Base-by-base conservation (phyloP, 2,113 vertebrate species). In the Eclectus roratus region DNA sequence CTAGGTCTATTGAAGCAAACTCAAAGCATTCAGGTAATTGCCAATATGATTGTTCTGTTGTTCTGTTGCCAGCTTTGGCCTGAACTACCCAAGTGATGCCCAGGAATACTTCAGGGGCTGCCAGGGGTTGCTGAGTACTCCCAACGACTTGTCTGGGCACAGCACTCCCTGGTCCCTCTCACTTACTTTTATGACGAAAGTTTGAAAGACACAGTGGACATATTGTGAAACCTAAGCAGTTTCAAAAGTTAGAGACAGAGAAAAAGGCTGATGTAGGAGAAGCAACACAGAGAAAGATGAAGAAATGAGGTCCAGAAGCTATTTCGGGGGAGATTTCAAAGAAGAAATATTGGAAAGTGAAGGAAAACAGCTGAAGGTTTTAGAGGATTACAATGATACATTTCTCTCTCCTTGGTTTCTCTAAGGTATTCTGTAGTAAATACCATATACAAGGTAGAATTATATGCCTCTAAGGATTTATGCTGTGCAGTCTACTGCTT, bases 391-490 rank as follows among this genome's bases (percentile, higher is more conserved):
- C 85, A 96, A 80, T 89, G 18, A 89, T 81, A 23, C 28, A 73
- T 95, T 94, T 82, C 24, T 58, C 23, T 91, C 46, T 85, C 61
- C 71, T 81, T 77, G 63, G 49, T 53, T 89, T 87, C 81, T 94
- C 7, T 27, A 65, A 61, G 13, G 50, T 82, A 63, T 80, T 80
- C 58, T 80, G 17, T 68, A 76, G 56, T 31, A 84, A 88, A 80
- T 85, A 89, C 43, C 31, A 49, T 65, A 86, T 46, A 84, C 18
- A 49, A 69, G 31, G 37, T 64, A n/a, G 66, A 85, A 89, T 85
- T 69, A 80, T 87, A 23, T 35, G 63, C 55, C 86, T 82, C 24
- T 9, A 80, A 87, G 86, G 74, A 87, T 95, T 95, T 96, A 82
- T 91, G 31, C 53, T 88, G 37, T 80, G 82, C 80, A 94, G 52